Conservation (phyloP, 1,140 invertebrate genomes). For the Ridgeia piscesae region DNA sequence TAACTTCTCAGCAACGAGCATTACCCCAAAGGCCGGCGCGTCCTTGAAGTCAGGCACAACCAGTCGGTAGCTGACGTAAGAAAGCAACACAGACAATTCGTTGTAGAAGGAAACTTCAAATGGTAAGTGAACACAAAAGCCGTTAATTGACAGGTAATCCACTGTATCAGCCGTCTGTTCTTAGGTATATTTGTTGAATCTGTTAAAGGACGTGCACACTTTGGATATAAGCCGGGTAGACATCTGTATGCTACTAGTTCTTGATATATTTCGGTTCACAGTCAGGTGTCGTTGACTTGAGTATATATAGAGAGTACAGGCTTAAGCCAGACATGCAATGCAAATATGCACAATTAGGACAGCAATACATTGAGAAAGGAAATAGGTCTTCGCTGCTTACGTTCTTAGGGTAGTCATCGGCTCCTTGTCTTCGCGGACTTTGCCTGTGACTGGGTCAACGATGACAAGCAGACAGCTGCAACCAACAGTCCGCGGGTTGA, state of each 20-base stretch:
- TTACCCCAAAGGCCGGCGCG: constrained; percentile 9
- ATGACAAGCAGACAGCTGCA: background rate
- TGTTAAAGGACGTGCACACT: too few relatives aligned
- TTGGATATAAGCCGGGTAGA: too few relatives aligned
- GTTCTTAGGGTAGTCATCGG: background rate
- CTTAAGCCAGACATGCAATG: too few relatives aligned
- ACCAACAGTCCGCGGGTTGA: background rate
- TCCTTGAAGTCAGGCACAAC: background rate
- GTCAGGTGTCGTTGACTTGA: too few relatives aligned
- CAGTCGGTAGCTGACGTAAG: background rate
- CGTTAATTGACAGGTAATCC: background rate
- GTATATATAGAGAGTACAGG: too few relatives aligned
- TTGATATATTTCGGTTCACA: too few relatives aligned
- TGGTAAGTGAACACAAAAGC: constrained; percentile 28
- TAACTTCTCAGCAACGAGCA: background rate
- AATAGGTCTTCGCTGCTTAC: background rate
- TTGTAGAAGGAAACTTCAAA: background rate
- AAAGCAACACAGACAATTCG: background rate
- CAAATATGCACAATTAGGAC: too few relatives aligned
- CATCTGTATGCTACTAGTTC: too few relatives aligned
- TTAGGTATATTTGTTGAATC: too few relatives aligned
- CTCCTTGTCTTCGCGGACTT: background rate
- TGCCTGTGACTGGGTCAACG: background rate
- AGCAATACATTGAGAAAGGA: too few relatives aligned
- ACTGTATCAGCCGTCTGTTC: too few relatives aligned